Base-by-base conservation (phyloP, 2,888 invertebrate genomes). In the Parnassius glacialis region DNA sequence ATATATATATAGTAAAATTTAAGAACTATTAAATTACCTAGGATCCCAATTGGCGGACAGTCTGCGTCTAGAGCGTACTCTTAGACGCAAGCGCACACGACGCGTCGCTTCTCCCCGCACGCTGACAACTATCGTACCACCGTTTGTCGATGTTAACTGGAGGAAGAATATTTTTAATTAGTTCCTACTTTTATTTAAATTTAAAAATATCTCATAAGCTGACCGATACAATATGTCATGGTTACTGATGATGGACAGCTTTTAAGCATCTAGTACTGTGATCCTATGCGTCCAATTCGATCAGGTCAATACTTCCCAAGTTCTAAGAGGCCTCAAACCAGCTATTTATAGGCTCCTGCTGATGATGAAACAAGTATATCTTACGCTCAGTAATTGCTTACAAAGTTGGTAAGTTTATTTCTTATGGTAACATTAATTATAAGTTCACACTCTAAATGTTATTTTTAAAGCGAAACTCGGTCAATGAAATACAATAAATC, bases 41-140 rank as follows among this genome's bases (percentile, higher is more conserved):
- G 88, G 83, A 66, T 90, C 90, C 90, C 90, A 91, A 68, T 85
- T 90, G 11, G 90, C 87, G 13, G 85, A 77, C 0, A 91, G 74
- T 68, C 88, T 79, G 66, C 88, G 78, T 13, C 84, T 72, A 5
- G 90, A 88, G 2, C 89, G 75, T 5, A 84, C 81, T 5, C 88
- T 78, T 7, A 91, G 75, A 0, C 90, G 76, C 75, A 89, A 67
- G 1, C 90, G 84, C 20, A 84, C 84, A 10, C 76, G 75, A 11
- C 84, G 76, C 1, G 80, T 75, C 0, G 81, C 72, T 66, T 91
- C 90, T 0, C 88, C 90, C 2, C 90, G 72, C 2, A 87, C 87
- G 65, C 88, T 87, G 9, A 91, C 80, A 3, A 84, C 84, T 1
- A 78, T 86, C 9, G 86, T 80, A 0, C 89, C 88, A 7, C 87